Conservation (phyloP, 2,888 invertebrate species). For the Chymomyza procnemis region DNA sequence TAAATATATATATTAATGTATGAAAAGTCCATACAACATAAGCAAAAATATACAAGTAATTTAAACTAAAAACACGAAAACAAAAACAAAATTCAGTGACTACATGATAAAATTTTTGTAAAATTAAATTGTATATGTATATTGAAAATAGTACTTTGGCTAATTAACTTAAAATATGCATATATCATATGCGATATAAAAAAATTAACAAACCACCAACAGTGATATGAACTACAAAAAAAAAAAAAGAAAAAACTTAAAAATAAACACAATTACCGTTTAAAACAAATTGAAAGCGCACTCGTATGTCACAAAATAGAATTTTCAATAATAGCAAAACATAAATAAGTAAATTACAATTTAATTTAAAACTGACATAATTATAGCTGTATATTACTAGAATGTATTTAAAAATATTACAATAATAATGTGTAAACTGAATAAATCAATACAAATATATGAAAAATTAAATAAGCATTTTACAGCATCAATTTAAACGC, state of each 20-base stretch:
- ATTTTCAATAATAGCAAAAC: not conserved
- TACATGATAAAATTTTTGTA: constrained; percentile 57
- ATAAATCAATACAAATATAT: constrained; percentile 34
- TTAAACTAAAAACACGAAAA: not conserved
- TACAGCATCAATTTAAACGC: constrained; percentile 29
- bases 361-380: constrained; percentile 33
- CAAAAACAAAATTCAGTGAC: constrained; percentile 11
- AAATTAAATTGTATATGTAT: constrained; percentile 61
- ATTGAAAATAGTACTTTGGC: constrained; percentile 58
- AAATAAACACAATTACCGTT: not conserved
- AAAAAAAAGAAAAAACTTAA: constrained; percentile 10
- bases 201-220: constrained; percentile 68
- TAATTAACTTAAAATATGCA: constrained; percentile 34
- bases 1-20: constrained; percentile 44
- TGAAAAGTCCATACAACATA: constrained; percentile 57
- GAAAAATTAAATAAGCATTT: constrained; percentile 17
- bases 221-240: constrained; percentile 67
- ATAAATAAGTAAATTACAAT: constrained; percentile 13
- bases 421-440: constrained; percentile 35
- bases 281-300: constrained; percentile 14
- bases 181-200: constrained; percentile 28
- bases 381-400: constrained; percentile 44
- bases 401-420: constrained; percentile 12
- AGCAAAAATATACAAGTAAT: constrained; percentile 23
- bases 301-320: not conserved